Percentiles rank a stretch among this genome's conserved stretches.
Conservation (phyloP, 2,888 invertebrate species). For the Pyrocoelia pectoralis region DNA sequence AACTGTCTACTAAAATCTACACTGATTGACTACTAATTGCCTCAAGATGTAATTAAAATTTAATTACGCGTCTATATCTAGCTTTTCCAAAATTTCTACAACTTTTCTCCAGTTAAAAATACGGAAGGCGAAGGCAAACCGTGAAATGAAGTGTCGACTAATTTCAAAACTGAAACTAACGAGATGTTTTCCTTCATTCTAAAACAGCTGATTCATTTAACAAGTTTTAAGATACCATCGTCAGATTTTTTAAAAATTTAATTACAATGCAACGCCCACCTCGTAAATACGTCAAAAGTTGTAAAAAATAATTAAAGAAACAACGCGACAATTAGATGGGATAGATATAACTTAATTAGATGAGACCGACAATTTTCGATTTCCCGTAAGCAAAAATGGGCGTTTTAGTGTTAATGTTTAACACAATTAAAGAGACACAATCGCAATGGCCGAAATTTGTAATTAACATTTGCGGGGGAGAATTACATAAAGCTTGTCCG, state of each 20-base stretch:
- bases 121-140: not conserved
- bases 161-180: constrained; percentile 1
- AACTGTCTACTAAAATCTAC: constrained; percentile 47
- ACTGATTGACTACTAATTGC: constrained; percentile 61
- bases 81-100: constrained; percentile 39
- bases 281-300: constrained; percentile 41
- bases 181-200: not conserved
- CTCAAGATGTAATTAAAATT: constrained; percentile 59
- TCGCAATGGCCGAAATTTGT: not conserved
- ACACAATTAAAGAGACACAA: not conserved
- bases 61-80: constrained; percentile 53
- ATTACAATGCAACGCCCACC: constrained; percentile 38
- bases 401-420: no score
- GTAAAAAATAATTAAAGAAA: constrained; percentile 38
- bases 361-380: not conserved
- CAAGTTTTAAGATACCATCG: constrained; percentile 35
- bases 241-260: constrained; percentile 39
- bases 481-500: constrained; percentile 54
- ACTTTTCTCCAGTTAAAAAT: constrained; percentile 14
- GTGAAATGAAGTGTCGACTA: constrained; percentile 6
- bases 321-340: constrained; percentile 28
- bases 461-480: constrained; percentile 39
- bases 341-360: constrained; percentile 30
- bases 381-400: constrained; percentile 34
- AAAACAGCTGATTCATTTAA: constrained; percentile 19